Evolutionary conservation across 2,797 vertebrate genomes (phyloP), one percentile per base, ranked within the genome.

Genomic region (Intellagama lesueurii): DNA sequence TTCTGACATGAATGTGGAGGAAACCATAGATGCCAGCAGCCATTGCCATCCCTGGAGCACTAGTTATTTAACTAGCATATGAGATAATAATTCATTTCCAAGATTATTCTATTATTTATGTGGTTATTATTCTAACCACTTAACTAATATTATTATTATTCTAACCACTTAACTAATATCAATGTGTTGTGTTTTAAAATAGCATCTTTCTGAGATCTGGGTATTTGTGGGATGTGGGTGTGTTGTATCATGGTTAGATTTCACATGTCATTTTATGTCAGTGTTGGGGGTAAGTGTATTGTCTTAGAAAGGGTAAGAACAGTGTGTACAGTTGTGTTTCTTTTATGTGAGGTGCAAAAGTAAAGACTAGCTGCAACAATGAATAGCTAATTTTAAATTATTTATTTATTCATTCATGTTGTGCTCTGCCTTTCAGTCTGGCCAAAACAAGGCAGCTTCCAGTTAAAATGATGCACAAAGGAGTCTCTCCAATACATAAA

Each of bases 261-360:
- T 75, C 12, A 64, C 69, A 73, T 83, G 89, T 88, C 52, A 93
- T 91, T 84, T 86, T 83, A 69, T 0, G 32, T 14, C 60, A 64
- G 16, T 87, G 82, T 84, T 56, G 82, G 80, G 90, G 81, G 84
- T 3, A 28, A 8, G 3, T 26, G 11, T 47, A 6, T 77, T 69
- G 28, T 28, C 69, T 88, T 82, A 14, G 7, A 76, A 82, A 35
- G n/a, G 28, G 40, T 81, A 79, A 81, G 47, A 86, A 47, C 14
- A 30, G 60, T 44, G 35, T 40, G 22, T 76, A 22, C 17, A 22
- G 30, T 70, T 80, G 19, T 49, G 6, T 73, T 7, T 68, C 9
- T 40, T 81, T 4, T 66, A 14, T 77, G 77, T 68, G 5, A 8
- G 3, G 19, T 70, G 16, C 17, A 22, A n/a, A 26, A 14, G 40